A percentile compares a stretch with the other conserved stretches of the same genome.
These are phyloP conservation scores for Neoscelio sp. DNA, from an alignment of 2,888 invertebrate species.

Conservation along the genomic window DNA sequence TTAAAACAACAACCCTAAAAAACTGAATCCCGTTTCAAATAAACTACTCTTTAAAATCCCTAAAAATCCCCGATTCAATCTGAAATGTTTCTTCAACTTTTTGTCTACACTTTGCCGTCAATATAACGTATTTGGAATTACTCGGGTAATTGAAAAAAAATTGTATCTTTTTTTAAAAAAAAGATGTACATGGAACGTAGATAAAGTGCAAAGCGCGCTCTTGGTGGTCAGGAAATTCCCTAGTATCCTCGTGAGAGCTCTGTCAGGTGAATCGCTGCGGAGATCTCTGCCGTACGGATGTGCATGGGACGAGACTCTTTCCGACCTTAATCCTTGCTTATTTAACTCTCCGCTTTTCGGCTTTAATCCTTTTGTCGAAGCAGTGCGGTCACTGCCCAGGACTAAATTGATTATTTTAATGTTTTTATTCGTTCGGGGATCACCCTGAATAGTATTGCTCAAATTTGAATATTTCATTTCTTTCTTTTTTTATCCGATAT, in stretches of 20 bases:
- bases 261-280: slow-evolving; percentile 69
- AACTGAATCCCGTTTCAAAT: too few species aligned
- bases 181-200: slow-evolving; percentile 57
- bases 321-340: slow-evolving; percentile 79
- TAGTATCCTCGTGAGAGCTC: slow-evolving; percentile 81
- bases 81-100: too few species aligned
- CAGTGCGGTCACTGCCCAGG: slow-evolving; percentile 81
- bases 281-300: slow-evolving; percentile 54
- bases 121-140: slow-evolving; percentile 21
- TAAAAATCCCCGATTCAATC: too few species aligned
- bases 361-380: slow-evolving; percentile 77
- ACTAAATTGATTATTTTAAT: slow-evolving; percentile 75
- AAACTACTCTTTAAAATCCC: too few species aligned
- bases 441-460: slow-evolving; percentile 21
- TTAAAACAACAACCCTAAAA: too few species aligned
- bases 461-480: slow-evolving; percentile 46
- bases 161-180: slow-evolving; percentile 29
- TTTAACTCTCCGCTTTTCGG: slow-evolving; percentile 81
- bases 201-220: slow-evolving; percentile 80
- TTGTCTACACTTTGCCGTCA: neutral
- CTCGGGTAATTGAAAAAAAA: slow-evolving; percentile 30
- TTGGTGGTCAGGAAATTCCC: slow-evolving; percentile 78
- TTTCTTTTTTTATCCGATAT: slow-evolving; percentile 22
- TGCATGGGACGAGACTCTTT: slow-evolving; percentile 64
- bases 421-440: slow-evolving; percentile 61